Percentiles rank a stretch among this genome's conserved stretches.
Evolutionary conservation across 2,797 vertebrate species (phyloP).

Genomic region (Phyllotis vaccarum): DNA sequence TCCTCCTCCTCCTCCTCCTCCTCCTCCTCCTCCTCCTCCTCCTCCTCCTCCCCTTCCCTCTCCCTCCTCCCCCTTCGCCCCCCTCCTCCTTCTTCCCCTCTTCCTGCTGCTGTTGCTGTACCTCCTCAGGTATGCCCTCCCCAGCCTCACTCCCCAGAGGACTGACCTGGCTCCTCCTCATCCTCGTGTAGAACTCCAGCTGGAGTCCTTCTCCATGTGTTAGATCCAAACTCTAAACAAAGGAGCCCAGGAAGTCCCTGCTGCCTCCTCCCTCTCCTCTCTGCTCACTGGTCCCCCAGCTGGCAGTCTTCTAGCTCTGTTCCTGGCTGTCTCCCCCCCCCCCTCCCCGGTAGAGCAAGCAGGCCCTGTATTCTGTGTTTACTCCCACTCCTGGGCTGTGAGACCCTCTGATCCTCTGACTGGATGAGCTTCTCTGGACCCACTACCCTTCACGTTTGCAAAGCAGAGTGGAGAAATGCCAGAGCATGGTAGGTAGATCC

Average conservation of each 20-base stretch:
- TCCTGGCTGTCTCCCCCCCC: not conserved
- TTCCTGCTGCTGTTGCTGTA: not conserved
- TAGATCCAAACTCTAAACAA: not conserved
- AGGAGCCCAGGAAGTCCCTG: not conserved
- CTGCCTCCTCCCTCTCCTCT: not conserved
- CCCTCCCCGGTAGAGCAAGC: rapidly evolving
- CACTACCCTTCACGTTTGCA: not conserved
- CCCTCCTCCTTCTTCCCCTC: too few relatives aligned
- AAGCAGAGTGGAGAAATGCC: not conserved
- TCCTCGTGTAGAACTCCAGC: not conserved
- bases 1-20: too few relatives aligned
- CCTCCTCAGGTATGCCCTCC: not conserved
- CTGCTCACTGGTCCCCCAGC: not conserved
- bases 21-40: too few relatives aligned
- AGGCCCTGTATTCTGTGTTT: not conserved
- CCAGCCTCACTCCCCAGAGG: not conserved
- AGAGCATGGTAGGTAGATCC: not conserved
- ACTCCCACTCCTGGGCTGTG: not conserved
- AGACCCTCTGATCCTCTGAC: not conserved
- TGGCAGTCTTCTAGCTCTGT: not conserved
- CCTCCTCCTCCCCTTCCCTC: too few relatives aligned
- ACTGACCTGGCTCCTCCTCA: not conserved
- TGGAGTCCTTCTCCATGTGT: not conserved
- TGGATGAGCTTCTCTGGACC: not conserved
- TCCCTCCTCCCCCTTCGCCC: too few relatives aligned